phyloP scores from a whole-genome alignment of 1,140 invertebrate species.

The Lordiphosa mommai region DNA sequence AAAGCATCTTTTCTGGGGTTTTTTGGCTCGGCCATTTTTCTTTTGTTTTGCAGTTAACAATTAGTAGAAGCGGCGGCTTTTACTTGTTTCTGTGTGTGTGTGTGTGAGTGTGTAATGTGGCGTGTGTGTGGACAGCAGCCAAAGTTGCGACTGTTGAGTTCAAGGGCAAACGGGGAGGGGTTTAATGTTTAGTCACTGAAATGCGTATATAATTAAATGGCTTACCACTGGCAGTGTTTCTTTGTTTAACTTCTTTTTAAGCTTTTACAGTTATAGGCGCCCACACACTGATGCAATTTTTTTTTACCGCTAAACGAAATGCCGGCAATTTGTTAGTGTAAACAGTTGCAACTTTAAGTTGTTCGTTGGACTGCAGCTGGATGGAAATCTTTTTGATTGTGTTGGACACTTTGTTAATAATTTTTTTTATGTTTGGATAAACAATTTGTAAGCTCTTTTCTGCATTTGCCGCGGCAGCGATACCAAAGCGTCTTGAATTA shows the following conservation, averaged over 20 bases:
- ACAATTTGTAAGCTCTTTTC: no score
- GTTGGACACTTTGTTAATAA: neutral
- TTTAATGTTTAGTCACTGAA: conserved; percentile 58
- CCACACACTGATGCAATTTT: conserved; percentile 57
- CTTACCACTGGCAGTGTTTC: conserved; percentile 25
- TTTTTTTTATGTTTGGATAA: neutral
- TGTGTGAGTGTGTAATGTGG: conserved; percentile 7
- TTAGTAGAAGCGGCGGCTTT: conserved; percentile 29
- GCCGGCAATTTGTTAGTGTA: conserved; percentile 8
- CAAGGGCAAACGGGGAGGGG: conserved; percentile 44
- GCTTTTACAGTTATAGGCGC: conserved; percentile 11
- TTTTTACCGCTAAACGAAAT: conserved; percentile 36
- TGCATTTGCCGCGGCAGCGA: no score
- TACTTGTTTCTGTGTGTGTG: conserved; percentile 6
- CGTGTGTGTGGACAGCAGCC: conserved; percentile 52
- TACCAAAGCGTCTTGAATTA: no score
- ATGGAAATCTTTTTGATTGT: neutral
- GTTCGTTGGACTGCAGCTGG: neutral
- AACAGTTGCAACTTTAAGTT: neutral
- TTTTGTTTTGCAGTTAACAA: neutral
- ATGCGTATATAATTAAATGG: conserved; percentile 37
- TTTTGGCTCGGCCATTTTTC: conserved; percentile 61
- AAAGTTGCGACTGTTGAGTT: conserved; percentile 50
- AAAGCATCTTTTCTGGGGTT: conserved; percentile 69
- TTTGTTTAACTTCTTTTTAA: conserved; percentile 7